These are phyloP conservation scores for Hemiprocne comata DNA, from an alignment of 2,113 vertebrate genomes.

Conservation along the genomic window DNA sequence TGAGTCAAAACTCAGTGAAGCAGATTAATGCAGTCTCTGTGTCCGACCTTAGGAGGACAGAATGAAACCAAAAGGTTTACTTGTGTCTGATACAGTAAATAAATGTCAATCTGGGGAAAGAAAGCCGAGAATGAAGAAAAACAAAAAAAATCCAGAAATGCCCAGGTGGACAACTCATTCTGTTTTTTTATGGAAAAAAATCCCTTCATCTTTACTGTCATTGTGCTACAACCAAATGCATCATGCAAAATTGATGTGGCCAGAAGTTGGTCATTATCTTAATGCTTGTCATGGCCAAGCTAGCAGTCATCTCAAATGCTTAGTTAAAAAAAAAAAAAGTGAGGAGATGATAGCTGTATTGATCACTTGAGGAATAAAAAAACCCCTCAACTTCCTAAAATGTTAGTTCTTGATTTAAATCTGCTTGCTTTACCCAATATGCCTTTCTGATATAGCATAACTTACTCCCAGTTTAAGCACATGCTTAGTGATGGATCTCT, in stretches of 20 bases:
- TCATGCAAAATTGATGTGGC: not conserved
- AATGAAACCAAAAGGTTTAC: not conserved
- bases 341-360: not conserved
- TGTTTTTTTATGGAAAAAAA: not conserved
- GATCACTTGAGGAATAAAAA: not conserved
- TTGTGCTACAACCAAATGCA: not conserved
- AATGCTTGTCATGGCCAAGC: not conserved
- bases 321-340: too few species aligned
- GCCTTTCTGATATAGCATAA: not conserved
- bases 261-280: not conserved
- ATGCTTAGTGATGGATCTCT: not conserved
- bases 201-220: not conserved
- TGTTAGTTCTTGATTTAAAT: not conserved
- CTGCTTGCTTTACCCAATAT: not conserved
- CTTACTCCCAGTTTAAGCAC: not conserved
- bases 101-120: not conserved
- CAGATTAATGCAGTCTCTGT: not conserved
- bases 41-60: not conserved
- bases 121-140: not conserved
- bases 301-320: not conserved
- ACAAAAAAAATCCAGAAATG: not conserved
- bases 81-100: not conserved
- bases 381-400: not conserved
- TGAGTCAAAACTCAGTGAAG: constrained; percentile 23
- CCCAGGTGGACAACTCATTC: not conserved